Percentiles rank a stretch among this genome's conserved stretches.
Evolutionary conservation across 2,797 vertebrate genomes (phyloP).

Genomic region (Furcifer pardalis): DNA sequence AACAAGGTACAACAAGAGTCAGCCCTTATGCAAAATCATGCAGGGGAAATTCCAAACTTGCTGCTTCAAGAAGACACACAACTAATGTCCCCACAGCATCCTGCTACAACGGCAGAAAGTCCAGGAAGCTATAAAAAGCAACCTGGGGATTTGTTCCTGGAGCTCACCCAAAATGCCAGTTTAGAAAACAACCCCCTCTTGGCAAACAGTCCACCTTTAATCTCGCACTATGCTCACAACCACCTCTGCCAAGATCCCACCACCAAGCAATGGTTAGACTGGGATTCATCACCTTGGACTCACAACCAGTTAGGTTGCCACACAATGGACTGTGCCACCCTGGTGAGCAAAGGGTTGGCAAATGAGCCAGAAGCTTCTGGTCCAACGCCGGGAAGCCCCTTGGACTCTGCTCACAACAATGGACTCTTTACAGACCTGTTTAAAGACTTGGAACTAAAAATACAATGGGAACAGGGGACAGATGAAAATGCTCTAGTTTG

Average conservation of each 20-base stretch:
- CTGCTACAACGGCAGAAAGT: not conserved
- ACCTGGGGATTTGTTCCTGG: conserved; percentile 11
- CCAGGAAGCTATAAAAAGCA: conserved; percentile 47
- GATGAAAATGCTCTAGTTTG: not conserved
- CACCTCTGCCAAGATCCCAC: rapidly evolving
- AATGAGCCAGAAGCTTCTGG: not conserved
- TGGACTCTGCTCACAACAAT: rapidly evolving
- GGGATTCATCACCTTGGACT: not conserved
- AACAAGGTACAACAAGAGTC: not conserved
- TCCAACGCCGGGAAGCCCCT: rapidly evolving
- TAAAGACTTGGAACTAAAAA: conserved; percentile 70
- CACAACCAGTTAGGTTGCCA: not conserved
- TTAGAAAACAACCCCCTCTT: conserved; percentile 34
- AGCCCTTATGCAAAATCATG: not conserved
- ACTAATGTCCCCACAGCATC: not conserved
- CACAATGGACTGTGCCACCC: rapidly evolving
- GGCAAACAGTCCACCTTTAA: not conserved
- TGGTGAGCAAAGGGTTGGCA: not conserved
- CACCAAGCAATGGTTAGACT: not conserved
- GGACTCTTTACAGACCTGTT: conserved; percentile 60
- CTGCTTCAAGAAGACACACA: not conserved
- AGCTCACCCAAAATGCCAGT: not conserved
- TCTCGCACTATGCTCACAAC: rapidly evolving
- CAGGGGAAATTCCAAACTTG: not conserved
- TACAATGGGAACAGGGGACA: conserved; percentile 68